A percentile compares a stretch with the other conserved stretches of the same genome.
Conservation (phyloP, 2,888 invertebrate genomes). For the Thumatha senex region DNA sequence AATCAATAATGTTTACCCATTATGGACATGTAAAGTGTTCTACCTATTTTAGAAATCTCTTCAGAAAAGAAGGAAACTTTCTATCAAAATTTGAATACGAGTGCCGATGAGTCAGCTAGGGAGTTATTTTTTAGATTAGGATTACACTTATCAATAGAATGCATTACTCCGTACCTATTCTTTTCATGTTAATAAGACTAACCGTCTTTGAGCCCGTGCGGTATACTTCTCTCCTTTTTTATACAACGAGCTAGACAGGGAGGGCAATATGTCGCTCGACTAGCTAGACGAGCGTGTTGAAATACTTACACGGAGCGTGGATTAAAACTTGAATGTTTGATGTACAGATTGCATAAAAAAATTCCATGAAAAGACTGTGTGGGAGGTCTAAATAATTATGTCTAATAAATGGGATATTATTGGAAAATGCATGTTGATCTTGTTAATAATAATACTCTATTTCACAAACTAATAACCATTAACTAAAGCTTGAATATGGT, state of each 20-base stretch:
- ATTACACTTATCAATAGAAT: constrained; percentile 44
- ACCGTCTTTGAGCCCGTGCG: constrained; percentile 41
- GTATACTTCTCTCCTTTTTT: constrained; percentile 33
- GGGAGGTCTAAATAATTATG: constrained; percentile 2
- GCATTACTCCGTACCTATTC: constrained; percentile 55
- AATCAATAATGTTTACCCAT: neutral
- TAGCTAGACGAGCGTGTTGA: constrained; percentile 66
- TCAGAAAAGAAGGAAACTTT: constrained; percentile 1
- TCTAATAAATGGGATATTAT: too few relatives aligned
- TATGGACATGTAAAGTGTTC: neutral
- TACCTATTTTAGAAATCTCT: neutral
- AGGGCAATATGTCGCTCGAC: constrained; percentile 40
- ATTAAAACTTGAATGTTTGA: constrained; percentile 71
- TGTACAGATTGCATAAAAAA: constrained; percentile 57
- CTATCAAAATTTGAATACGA: constrained; percentile 14
- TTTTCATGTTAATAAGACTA: constrained; percentile 54
- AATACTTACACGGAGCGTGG: constrained; percentile 75
- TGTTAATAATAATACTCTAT: too few relatives aligned
- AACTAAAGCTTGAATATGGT: too few relatives aligned
- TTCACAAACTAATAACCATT: too few relatives aligned
- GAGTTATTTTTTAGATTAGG: constrained; percentile 37
- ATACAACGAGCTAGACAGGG: constrained; percentile 31
- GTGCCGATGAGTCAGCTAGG: constrained; percentile 25
- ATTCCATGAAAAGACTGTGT: constrained; percentile 22
- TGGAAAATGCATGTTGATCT: too few relatives aligned